Evolutionary conservation across 2,888 invertebrate genomes (phyloP).

Genomic region (Oxytorus armatus): DNA sequence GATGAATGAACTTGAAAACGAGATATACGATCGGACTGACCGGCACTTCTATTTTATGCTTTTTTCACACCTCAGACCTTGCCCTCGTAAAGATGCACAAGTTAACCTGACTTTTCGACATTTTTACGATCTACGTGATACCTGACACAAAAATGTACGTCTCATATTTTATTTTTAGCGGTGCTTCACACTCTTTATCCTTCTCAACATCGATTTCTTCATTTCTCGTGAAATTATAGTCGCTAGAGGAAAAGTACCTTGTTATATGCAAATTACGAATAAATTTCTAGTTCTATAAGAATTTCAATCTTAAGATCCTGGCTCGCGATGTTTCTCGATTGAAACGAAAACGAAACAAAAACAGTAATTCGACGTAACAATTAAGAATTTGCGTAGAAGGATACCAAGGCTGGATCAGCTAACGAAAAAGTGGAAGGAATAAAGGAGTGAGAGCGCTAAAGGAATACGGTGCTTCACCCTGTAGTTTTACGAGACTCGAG

Average conservation of each 20-base stretch:
- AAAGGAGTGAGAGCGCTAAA: constrained; percentile 25
- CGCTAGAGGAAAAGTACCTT: background rate
- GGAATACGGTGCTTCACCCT: constrained; percentile 31
- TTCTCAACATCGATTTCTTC: constrained; percentile 1
- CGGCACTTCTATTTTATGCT: constrained; percentile 29
- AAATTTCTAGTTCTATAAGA: constrained; percentile 25
- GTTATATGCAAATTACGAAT: constrained; percentile 13
- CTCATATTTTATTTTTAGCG: constrained; percentile 15
- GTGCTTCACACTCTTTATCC: background rate
- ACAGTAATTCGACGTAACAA: constrained; percentile 56
- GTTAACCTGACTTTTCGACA: constrained; percentile 48
- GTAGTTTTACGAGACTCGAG: constrained; percentile 48
- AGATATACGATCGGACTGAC: constrained; percentile 52
- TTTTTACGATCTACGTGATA: constrained; percentile 37
- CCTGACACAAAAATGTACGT: too few species aligned
- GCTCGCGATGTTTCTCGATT: constrained; percentile 14
- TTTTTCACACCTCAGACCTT: constrained; percentile 8
- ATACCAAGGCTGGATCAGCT: constrained; percentile 38
- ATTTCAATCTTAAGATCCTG: constrained; percentile 37
- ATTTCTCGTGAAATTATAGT: background rate
- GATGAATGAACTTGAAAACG: constrained; percentile 36
- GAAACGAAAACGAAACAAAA: constrained; percentile 29
- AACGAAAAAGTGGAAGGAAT: constrained; percentile 10
- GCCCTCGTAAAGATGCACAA: constrained; percentile 48
- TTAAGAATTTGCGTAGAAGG: constrained; percentile 60